phyloP scores from a whole-genome alignment of 2,888 invertebrate species.

The Antheraea yamamai region DNA sequence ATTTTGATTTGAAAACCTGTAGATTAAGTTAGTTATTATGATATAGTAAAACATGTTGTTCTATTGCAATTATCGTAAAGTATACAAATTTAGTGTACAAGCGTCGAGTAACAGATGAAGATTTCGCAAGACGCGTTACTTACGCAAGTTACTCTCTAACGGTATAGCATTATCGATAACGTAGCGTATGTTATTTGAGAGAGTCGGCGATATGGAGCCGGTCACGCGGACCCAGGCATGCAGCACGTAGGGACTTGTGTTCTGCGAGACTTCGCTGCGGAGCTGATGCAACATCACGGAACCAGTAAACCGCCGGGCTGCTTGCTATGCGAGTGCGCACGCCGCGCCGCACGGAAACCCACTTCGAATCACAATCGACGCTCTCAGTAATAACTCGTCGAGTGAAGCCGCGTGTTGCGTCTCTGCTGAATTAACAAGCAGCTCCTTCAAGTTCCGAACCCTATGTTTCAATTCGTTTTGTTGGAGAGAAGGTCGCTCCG shows the following conservation, averaged over 20 bases:
- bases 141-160: neutral
- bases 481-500: too few relatives aligned
- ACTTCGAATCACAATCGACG: constrained; percentile 59
- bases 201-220: neutral
- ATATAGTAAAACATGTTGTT: neutral
- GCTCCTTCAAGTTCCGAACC: constrained; percentile 18
- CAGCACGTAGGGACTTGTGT: neutral
- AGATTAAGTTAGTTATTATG: neutral
- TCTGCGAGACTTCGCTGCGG: neutral
- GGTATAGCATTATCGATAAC: neutral
- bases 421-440: constrained; percentile 42
- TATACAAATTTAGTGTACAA: neutral
- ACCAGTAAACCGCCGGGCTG: neutral
- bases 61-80: neutral
- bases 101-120: neutral
- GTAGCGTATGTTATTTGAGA: neutral
- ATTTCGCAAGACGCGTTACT: neutral
- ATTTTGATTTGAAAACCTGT: neutral
- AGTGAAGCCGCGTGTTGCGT: constrained; percentile 37
- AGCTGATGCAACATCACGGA: constrained; percentile 16
- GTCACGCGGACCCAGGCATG: neutral
- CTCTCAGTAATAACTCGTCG: constrained; percentile 62
- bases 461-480: too few relatives aligned
- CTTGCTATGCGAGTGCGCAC: constrained; percentile 24
- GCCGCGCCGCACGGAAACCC: constrained; percentile 41